Conservation (phyloP, 1,140 invertebrate genomes). For the Drosophila dunni region DNA sequence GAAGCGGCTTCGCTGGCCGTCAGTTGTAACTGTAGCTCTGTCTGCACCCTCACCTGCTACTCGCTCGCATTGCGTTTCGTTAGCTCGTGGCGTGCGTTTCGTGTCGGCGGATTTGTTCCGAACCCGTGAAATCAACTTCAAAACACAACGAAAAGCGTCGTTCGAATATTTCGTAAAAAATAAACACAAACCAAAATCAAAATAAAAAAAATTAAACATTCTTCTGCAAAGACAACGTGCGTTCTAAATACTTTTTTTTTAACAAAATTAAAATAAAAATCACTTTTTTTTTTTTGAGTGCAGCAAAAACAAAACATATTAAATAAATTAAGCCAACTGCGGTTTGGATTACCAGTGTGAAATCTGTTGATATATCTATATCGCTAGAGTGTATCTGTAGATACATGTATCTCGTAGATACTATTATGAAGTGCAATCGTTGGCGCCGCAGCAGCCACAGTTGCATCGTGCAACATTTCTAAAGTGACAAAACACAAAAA, state of each 20-base stretch:
- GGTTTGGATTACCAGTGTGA: conserved; percentile 73
- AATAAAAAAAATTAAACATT: conserved; percentile 14
- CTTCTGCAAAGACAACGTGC: conserved; percentile 22
- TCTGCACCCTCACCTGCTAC: conserved; percentile 47
- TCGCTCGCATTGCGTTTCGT: conserved; percentile 62
- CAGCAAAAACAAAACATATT: conserved; percentile 16
- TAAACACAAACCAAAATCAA: neutral
- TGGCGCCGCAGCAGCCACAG: conserved; percentile 43
- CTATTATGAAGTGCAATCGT: conserved; percentile 42
- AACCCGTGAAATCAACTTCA: conserved; percentile 19
- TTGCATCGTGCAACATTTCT: conserved; percentile 42
- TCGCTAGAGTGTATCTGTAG: conserved; percentile 5
- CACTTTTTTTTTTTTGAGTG: conserved; percentile 51
- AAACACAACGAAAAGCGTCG: conserved; percentile 13
- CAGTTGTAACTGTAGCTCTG: conserved; percentile 14
- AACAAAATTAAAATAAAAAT: conserved; percentile 1
- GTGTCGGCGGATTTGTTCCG: conserved; percentile 50
- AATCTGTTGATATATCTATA: conserved; percentile 18
- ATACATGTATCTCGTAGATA: too few relatives aligned
- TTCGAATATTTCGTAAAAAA: conserved; percentile 18
- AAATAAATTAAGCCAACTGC: conserved; percentile 40
- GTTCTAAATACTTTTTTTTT: conserved; percentile 19
- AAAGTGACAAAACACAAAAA: conserved; percentile 26
- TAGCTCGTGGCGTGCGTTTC: conserved; percentile 66
- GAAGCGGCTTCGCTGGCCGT: neutral